Conservation (phyloP, 2,113 vertebrate species). For the Phrynosoma platyrhinos region DNA sequence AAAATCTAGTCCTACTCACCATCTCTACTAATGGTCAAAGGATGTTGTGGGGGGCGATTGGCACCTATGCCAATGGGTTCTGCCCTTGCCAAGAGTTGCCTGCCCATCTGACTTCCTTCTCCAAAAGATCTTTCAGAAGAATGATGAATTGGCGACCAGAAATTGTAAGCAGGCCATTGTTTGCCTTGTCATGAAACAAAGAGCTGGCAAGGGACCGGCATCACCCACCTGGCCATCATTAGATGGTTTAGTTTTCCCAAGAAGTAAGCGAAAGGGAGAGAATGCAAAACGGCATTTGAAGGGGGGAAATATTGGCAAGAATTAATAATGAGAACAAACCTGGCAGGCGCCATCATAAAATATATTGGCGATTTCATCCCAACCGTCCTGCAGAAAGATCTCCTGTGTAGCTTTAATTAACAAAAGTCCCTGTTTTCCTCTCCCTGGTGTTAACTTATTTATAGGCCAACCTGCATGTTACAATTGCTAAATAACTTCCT, state of each 20-base stretch:
- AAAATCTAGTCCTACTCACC: too few relatives aligned
- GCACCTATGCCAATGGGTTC: neutral
- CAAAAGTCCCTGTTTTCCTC: accelerated
- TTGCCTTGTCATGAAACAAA: neutral
- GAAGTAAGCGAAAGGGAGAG: neutral
- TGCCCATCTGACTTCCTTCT: neutral
- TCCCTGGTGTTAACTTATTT: conserved; percentile 56
- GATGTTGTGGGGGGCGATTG: too few relatives aligned
- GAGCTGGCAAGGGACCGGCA: neutral
- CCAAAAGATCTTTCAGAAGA: neutral
- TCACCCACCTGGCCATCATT: conserved; percentile 22
- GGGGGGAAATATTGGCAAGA: neutral
- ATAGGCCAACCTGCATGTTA: conserved; percentile 43
- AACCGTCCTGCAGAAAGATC: conserved; percentile 20
- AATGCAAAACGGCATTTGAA: neutral
- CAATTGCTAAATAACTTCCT: conserved; percentile 58
- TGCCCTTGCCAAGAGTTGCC: neutral
- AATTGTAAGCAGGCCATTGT: neutral
- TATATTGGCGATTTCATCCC: neutral
- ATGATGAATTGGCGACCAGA: neutral
- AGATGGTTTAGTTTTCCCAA: neutral
- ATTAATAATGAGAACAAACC: conserved; percentile 6
- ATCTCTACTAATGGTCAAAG: too few relatives aligned
- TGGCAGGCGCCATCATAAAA: conserved; percentile 32
- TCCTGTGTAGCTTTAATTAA: conserved; percentile 44